Evolutionary conservation across 2,797 vertebrate species (phyloP).

Genomic region (Spinibarbus caldwelli): DNA sequence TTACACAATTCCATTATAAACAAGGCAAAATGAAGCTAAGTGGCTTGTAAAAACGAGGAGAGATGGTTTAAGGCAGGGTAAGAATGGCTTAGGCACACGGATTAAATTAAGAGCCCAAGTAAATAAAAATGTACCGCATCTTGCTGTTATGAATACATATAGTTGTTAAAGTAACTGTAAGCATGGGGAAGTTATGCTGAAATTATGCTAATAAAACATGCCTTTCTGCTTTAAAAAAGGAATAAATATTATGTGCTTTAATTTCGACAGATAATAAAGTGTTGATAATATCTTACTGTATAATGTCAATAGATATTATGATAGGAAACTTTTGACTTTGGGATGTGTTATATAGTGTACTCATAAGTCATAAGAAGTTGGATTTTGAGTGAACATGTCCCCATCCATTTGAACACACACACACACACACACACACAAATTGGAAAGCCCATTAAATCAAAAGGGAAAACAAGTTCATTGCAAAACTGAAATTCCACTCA

Average conservation of each 20-base stretch:
- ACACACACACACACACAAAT: not conserved
- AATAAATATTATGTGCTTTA: not conserved
- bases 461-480: not conserved
- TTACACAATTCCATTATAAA: slow-evolving; percentile 20
- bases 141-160: not conserved
- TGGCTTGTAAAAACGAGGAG: slow-evolving; percentile 18
- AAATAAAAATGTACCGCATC: not conserved
- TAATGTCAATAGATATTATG: not conserved
- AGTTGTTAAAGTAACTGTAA: slow-evolving; percentile 3
- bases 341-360: not conserved
- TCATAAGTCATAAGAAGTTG: not conserved
- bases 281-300: not conserved
- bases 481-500: slow-evolving; percentile 14
- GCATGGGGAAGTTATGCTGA: not conserved
- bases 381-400: not conserved
- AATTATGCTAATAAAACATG: not conserved
- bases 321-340: not conserved
- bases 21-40: slow-evolving; percentile 10
- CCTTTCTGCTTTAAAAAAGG: not conserved
- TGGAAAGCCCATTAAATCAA: not conserved
- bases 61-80: slow-evolving; percentile 4
- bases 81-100: not conserved
- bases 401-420: not conserved
- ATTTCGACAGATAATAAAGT: not conserved
- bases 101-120: slow-evolving; percentile 2